Percentiles rank a stretch among this genome's conserved stretches.
phyloP scores from a whole-genome alignment of 2,797 vertebrate genomes.

The Hippopotamyrus pictus region DNA sequence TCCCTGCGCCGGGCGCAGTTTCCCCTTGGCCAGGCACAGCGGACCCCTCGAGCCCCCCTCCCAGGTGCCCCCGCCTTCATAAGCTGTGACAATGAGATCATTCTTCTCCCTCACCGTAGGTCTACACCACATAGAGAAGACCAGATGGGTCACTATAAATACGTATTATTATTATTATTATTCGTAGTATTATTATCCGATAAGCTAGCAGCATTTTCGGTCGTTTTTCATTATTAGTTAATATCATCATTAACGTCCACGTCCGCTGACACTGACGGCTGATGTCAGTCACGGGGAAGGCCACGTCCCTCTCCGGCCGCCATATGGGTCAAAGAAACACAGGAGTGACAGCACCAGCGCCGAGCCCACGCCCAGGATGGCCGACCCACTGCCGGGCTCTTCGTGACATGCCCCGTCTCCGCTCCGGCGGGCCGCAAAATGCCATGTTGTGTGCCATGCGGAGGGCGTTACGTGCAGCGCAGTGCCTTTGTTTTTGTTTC shows the following conservation, averaged over 20 bases:
- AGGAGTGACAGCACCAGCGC: neutral
- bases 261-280: neutral
- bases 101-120: neutral
- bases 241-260: neutral
- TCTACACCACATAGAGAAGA: neutral
- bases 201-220: neutral
- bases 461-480: neutral
- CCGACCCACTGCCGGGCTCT: neutral
- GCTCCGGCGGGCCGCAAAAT: neutral
- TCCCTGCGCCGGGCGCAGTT: neutral
- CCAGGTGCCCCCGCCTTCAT: neutral
- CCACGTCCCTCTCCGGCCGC: neutral
- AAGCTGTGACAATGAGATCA: neutral
- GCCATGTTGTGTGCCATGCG: neutral
- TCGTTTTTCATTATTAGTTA: neutral
- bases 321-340: neutral
- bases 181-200: neutral
- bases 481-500: neutral
- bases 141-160: neutral
- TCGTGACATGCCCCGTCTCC: neutral
- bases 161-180: neutral
- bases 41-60: neutral
- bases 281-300: neutral
- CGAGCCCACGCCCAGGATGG: neutral
- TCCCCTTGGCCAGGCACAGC: neutral